These are phyloP conservation scores for Empidonax traillii DNA, from an alignment of 2,113 vertebrate species.

Conservation along the genomic window DNA sequence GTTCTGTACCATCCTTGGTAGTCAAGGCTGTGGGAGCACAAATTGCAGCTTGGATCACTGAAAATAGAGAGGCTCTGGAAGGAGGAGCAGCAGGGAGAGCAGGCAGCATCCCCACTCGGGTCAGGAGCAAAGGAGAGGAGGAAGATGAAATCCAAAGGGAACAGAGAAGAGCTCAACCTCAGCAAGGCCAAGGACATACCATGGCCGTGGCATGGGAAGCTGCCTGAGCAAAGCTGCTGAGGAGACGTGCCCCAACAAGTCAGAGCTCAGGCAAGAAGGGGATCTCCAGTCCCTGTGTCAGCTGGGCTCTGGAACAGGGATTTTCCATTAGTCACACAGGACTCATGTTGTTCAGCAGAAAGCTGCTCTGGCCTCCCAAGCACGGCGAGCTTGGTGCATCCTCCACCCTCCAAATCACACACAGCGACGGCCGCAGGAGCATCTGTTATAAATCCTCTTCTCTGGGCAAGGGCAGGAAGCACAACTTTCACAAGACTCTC, in stretches of 20 bases:
- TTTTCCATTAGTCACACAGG: background rate
- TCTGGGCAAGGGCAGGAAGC: background rate
- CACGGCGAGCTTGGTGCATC: background rate
- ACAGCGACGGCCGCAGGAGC: background rate
- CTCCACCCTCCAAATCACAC: background rate
- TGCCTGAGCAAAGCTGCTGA: background rate
- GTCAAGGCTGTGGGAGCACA: background rate
- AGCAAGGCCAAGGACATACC: background rate
- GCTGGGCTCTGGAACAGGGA: background rate
- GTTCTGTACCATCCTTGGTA: background rate
- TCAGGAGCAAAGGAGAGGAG: background rate
- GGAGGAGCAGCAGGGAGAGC: background rate
- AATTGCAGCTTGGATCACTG: background rate
- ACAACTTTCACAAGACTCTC: background rate
- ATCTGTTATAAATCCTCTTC: background rate
- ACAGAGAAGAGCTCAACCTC: background rate
- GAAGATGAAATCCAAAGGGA: background rate
- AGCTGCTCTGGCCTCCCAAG: background rate
- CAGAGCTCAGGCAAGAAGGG: background rate
- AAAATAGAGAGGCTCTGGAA: background rate
- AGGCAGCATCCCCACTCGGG: background rate
- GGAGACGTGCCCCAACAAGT: rapidly evolving
- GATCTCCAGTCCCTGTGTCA: background rate
- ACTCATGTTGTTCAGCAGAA: background rate
- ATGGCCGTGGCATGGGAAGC: background rate